A percentile compares a stretch with the other conserved stretches of the same genome.
These are phyloP conservation scores for Conops quadrifasciatus DNA, from an alignment of 2,888 invertebrate species.

Conservation along the genomic window DNA sequence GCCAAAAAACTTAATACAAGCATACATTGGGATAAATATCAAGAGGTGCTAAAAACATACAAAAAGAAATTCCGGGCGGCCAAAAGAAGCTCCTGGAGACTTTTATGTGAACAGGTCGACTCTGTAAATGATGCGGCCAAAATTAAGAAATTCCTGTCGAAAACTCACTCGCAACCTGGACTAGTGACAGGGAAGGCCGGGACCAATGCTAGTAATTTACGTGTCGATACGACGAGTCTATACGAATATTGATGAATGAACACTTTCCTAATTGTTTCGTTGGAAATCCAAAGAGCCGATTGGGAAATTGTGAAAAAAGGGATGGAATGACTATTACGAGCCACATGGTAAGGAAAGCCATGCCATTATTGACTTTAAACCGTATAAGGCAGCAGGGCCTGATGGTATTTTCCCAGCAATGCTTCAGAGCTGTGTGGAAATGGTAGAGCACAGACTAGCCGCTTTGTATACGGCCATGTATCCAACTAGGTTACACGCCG, in stretches of 20 bases:
- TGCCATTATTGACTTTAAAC: background rate
- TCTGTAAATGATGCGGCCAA: background rate
- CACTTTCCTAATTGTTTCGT: conserved; percentile 6
- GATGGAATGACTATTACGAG: background rate
- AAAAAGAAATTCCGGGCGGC: background rate
- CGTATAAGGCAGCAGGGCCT: background rate
- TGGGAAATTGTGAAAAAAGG: background rate
- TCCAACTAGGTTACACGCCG: background rate
- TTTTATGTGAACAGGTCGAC: conserved; percentile 3
- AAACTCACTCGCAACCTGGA: background rate
- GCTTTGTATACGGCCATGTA: background rate
- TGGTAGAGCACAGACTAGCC: background rate
- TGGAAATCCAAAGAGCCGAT: background rate
- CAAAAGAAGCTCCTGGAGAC: background rate
- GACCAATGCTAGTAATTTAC: background rate
- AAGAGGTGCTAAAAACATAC: background rate
- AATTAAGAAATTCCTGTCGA: background rate
- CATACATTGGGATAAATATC: background rate
- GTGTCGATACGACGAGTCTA: too few relatives aligned
- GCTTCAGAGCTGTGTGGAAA: background rate
- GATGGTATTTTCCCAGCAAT: background rate
- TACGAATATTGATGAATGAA: background rate
- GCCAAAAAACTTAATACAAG: background rate
- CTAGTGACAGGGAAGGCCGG: background rate
- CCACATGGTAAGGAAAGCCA: background rate